Evolutionary conservation across 2,888 invertebrate genomes (phyloP).

Genomic region (Ephialtes manifestator): DNA sequence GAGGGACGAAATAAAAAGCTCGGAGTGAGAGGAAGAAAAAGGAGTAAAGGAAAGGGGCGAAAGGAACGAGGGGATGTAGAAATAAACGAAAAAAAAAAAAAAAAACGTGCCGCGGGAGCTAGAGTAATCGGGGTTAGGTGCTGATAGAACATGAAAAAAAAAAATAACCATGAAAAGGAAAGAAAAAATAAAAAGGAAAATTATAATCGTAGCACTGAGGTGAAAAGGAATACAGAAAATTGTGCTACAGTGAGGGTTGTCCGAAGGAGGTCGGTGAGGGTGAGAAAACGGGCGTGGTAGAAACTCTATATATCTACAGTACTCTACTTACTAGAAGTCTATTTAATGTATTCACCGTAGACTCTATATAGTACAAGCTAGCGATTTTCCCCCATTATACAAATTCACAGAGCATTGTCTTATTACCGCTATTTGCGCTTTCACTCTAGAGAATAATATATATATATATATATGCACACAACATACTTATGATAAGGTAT

Average conservation of each 20-base stretch:
- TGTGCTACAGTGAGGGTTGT: constrained; percentile 54
- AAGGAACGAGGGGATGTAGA: constrained; percentile 65
- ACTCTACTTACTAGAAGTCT: constrained; percentile 1
- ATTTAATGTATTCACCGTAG: constrained; percentile 1
- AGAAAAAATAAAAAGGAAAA: constrained; percentile 29
- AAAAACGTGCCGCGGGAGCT: background rate
- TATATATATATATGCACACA: background rate
- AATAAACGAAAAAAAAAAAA: constrained; percentile 59
- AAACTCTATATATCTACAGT: background rate
- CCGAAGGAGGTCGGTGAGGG: constrained; percentile 16
- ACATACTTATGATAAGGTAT: background rate
- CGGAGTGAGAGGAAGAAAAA: constrained; percentile 45
- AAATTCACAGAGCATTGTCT: constrained; percentile 2
- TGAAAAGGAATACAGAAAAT: constrained; percentile 40
- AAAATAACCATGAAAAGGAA: constrained; percentile 12
- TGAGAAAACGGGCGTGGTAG: background rate
- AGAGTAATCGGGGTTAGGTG: constrained; percentile 52
- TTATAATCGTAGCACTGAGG: constrained; percentile 19
- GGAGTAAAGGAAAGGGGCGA: constrained; percentile 67
- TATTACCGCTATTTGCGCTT: background rate
- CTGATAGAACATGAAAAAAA: constrained; percentile 52
- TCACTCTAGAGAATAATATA: background rate
- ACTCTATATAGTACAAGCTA: background rate
- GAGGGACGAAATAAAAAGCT: constrained; percentile 45
- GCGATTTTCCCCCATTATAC: constrained; percentile 17